Evolutionary conservation across 2,113 vertebrate genomes (phyloP).

Genomic region (Eretmochelys imbricata): DNA sequence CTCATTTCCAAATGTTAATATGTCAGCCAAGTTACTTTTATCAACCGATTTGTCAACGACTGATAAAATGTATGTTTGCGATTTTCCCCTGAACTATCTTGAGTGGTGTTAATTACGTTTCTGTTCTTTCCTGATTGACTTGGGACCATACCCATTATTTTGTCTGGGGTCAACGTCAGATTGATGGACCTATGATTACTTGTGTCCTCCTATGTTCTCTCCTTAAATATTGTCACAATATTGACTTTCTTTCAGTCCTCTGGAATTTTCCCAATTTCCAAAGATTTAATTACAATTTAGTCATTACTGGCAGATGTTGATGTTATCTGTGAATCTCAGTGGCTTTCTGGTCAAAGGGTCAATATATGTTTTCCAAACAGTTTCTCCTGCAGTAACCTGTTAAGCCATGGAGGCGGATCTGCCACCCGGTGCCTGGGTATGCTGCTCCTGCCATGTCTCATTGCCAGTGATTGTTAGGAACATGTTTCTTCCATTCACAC

Average conservation of each 20-base stretch:
- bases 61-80: background rate
- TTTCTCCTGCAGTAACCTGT: background rate
- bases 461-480: background rate
- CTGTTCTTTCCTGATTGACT: background rate
- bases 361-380: background rate
- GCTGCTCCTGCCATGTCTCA: slow-evolving; percentile 9
- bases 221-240: slow-evolving; percentile 12
- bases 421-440: background rate
- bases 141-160: background rate
- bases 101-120: background rate
- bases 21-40: background rate
- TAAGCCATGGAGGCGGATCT: background rate
- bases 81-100: background rate
- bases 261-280: background rate
- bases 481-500: background rate
- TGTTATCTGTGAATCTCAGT: slow-evolving; percentile 45
- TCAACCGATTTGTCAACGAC: background rate
- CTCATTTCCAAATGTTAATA: background rate
- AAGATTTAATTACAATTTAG: background rate
- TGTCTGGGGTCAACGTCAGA: background rate
- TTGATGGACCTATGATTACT: slow-evolving; percentile 14
- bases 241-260: slow-evolving; percentile 47
- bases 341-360: background rate
- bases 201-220: slow-evolving; percentile 39
- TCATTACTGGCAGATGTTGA: slow-evolving; percentile 65